A percentile compares a stretch with the other conserved stretches of the same genome.
These are phyloP conservation scores for Arrhopalites spinosus DNA, from an alignment of 2,888 invertebrate species.

Conservation along the genomic window DNA sequence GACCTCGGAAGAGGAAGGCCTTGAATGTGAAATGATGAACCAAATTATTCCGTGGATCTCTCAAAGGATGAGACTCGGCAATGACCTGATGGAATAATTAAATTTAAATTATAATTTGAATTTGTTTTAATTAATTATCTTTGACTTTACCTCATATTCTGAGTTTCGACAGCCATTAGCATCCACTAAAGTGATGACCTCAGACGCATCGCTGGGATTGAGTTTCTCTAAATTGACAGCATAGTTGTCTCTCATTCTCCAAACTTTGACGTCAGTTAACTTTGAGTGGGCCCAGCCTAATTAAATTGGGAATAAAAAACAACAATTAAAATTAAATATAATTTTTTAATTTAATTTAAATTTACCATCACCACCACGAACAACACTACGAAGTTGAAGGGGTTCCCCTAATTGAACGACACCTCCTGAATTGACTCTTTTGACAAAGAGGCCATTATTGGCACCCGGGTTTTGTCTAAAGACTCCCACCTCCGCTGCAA, in stretches of 20 bases:
- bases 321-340: not conserved
- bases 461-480: constrained; percentile 54
- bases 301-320: not conserved
- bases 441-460: constrained; percentile 51
- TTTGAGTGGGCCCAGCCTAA: constrained; percentile 53
- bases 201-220: constrained; percentile 53
- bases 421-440: constrained; percentile 54
- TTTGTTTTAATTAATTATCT: not conserved
- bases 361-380: constrained; percentile 55
- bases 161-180: constrained; percentile 51
- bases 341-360: not conserved
- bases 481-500: constrained; percentile 55
- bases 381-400: constrained; percentile 53
- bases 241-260: constrained; percentile 52
- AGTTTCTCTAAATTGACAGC: constrained; percentile 43
- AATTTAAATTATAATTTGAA: not conserved
- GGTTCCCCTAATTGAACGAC: constrained; percentile 55
- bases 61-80: constrained; percentile 51
- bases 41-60: constrained; percentile 54
- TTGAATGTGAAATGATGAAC: constrained; percentile 55
- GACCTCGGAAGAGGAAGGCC: constrained; percentile 55
- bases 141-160: constrained; percentile 45
- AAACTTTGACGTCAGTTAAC: constrained; percentile 54
- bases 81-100: constrained; percentile 53
- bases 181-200: constrained; percentile 55